phyloP scores from a whole-genome alignment of 2,797 vertebrate species.

The Phalanger gymnotis region DNA sequence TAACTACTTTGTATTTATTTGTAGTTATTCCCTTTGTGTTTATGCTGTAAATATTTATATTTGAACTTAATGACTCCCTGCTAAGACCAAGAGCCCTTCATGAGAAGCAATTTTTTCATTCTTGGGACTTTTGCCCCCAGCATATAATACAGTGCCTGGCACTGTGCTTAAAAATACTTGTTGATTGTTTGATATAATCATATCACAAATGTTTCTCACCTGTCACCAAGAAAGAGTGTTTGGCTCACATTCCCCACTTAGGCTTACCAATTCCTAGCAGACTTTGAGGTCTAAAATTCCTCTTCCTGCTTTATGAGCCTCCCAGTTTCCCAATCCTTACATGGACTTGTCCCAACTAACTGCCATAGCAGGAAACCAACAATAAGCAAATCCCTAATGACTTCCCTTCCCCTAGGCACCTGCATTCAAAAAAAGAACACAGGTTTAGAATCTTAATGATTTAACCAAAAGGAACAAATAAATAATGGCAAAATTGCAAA shows the following conservation, averaged over 20 bases:
- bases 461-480: background rate
- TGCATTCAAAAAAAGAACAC: background rate
- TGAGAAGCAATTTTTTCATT: background rate
- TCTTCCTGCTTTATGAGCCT: background rate
- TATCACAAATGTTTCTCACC: background rate
- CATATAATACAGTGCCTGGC: background rate
- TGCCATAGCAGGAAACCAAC: background rate
- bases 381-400: background rate
- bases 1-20: background rate
- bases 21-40: background rate
- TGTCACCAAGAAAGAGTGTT: background rate
- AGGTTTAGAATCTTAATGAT: background rate
- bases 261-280: background rate
- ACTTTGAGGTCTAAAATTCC: background rate
- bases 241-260: background rate
- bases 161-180: background rate
- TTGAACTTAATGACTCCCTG: background rate
- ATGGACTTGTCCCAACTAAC: background rate
- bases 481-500: background rate
- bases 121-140: background rate
- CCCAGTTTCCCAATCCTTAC: background rate
- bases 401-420: background rate
- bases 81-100: background rate
- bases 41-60: background rate
- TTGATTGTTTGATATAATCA: background rate